These are phyloP conservation scores for Andrena trimmerana DNA, from an alignment of 2,888 invertebrate species.

Conservation along the genomic window DNA sequence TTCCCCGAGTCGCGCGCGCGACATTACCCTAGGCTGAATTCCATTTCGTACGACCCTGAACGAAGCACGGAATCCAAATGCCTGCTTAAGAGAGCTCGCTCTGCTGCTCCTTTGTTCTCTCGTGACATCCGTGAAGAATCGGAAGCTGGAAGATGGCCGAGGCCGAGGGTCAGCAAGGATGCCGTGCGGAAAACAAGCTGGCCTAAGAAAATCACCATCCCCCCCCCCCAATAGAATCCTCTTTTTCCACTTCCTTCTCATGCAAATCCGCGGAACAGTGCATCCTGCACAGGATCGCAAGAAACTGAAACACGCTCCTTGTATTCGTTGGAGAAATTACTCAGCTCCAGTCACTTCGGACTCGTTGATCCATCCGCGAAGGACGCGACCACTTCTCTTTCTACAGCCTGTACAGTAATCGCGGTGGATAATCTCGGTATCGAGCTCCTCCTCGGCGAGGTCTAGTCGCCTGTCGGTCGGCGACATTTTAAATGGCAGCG, in stretches of 20 bases:
- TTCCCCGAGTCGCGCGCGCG: slow-evolving; percentile 22
- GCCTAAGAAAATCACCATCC: slow-evolving; percentile 62
- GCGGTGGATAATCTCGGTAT: neutral
- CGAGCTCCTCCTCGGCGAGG: slow-evolving; percentile 1
- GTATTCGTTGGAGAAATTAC: too few relatives aligned
- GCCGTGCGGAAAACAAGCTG: slow-evolving; percentile 54
- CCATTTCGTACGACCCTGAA: slow-evolving; percentile 50
- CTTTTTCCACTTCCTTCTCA: slow-evolving; percentile 12
- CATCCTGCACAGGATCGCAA: neutral
- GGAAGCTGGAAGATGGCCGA: slow-evolving; percentile 57
- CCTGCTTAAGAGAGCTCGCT: slow-evolving; percentile 59
- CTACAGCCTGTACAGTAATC: too few relatives aligned
- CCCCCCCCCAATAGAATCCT: slow-evolving; percentile 27
- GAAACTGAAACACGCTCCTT: neutral
- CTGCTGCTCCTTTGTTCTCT: slow-evolving; percentile 62
- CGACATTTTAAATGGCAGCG: slow-evolving; percentile 36
- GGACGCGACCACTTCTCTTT: too few relatives aligned
- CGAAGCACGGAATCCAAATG: slow-evolving; percentile 65
- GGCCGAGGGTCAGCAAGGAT: slow-evolving; percentile 48
- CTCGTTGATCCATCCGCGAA: too few relatives aligned
- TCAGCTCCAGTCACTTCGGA: too few relatives aligned
- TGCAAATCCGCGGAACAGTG: slow-evolving; percentile 9
- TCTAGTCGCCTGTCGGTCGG: slow-evolving; percentile 3
- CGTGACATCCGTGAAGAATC: slow-evolving; percentile 67
- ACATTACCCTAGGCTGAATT: slow-evolving; percentile 54